A percentile compares a stretch with the other conserved stretches of the same genome.
phyloP scores from a whole-genome alignment of 1,140 invertebrate species.

The Phthorimaea operculella region DNA sequence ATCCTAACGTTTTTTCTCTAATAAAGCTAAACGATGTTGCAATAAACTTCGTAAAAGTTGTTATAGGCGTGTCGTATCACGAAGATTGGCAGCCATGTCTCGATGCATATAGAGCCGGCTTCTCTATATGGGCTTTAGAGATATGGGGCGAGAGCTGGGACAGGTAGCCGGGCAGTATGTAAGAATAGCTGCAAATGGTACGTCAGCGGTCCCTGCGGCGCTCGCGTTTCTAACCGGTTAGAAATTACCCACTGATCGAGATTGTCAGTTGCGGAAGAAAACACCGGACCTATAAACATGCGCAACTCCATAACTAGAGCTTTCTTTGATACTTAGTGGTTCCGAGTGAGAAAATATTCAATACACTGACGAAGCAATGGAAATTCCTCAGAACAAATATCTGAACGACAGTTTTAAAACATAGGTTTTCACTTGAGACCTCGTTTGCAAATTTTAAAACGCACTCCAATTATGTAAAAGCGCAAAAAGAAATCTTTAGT shows the following conservation, averaged over 20 bases:
- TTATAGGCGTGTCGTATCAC: not conserved
- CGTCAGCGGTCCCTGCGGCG: constrained; percentile 18
- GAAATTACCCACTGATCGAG: constrained; percentile 65
- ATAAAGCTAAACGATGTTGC: too few relatives aligned
- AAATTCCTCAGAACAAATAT: not conserved
- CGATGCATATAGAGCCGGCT: not conserved
- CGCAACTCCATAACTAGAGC: constrained; percentile 28
- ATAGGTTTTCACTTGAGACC: too few relatives aligned
- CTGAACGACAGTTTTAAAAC: too few relatives aligned
- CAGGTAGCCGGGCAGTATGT: constrained; percentile 21
- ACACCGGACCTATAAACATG: constrained; percentile 45
- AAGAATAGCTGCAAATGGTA: constrained; percentile 32
- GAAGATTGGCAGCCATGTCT: not conserved
- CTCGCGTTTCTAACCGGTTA: constrained; percentile 65
- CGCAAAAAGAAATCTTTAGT: too few relatives aligned
- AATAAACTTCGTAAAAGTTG: not conserved
- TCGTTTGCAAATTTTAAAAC: too few relatives aligned
- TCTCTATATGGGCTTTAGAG: constrained; percentile 1
- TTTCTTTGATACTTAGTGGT: constrained; percentile 30
- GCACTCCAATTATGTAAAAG: too few relatives aligned
- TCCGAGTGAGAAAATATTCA: not conserved
- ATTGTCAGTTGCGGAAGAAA: constrained; percentile 56
- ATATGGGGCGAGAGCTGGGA: constrained; percentile 44
- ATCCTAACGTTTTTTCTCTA: too few relatives aligned
- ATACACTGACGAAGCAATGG: constrained; percentile 3